Conservation (phyloP, 2,797 vertebrate genomes). For the Thaleichthys pacificus region DNA sequence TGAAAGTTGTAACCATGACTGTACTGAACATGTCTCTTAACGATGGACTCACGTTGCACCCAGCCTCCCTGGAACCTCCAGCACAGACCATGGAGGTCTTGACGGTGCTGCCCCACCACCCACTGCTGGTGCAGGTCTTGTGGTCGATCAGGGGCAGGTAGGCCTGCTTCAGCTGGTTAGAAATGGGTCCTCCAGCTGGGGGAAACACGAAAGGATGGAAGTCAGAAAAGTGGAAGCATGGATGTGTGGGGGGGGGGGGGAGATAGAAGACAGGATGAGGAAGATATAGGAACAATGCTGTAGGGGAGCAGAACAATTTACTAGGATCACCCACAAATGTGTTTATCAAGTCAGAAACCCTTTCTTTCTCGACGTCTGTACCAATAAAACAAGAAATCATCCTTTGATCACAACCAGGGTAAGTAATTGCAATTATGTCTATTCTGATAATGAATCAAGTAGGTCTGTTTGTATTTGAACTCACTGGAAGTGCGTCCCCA, state of each 20-base stretch:
- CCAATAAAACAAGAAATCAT: too few relatives aligned
- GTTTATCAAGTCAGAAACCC: too few relatives aligned
- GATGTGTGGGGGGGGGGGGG: too few relatives aligned
- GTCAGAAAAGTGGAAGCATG: not conserved
- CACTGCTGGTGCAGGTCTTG: slow-evolving; percentile 70
- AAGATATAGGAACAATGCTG: not conserved
- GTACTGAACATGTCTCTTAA: too few relatives aligned
- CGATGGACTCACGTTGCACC: slow-evolving; percentile 79
- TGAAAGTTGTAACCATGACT: not conserved
- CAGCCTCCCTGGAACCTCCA: slow-evolving; percentile 77
- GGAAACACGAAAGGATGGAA: not conserved
- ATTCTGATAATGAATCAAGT: not conserved
- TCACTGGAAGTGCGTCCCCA: slow-evolving; percentile 88
- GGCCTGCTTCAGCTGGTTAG: slow-evolving; percentile 82
- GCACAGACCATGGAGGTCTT: slow-evolving; percentile 87
- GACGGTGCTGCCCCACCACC: slow-evolving; percentile 86
- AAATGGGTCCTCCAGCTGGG: slow-evolving; percentile 76
- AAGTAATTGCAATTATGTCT: not conserved
- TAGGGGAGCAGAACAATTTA: too few relatives aligned
- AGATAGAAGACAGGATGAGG: too few relatives aligned
- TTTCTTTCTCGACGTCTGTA: too few relatives aligned
- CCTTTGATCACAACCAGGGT: too few relatives aligned
- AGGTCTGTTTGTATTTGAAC: slow-evolving; percentile 42
- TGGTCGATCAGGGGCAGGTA: slow-evolving; percentile 79
- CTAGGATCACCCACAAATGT: too few relatives aligned